Percentiles rank a stretch among this genome's conserved stretches.
Evolutionary conservation across 1,140 invertebrate genomes (phyloP).

Genomic region (Drosophila orosa): DNA sequence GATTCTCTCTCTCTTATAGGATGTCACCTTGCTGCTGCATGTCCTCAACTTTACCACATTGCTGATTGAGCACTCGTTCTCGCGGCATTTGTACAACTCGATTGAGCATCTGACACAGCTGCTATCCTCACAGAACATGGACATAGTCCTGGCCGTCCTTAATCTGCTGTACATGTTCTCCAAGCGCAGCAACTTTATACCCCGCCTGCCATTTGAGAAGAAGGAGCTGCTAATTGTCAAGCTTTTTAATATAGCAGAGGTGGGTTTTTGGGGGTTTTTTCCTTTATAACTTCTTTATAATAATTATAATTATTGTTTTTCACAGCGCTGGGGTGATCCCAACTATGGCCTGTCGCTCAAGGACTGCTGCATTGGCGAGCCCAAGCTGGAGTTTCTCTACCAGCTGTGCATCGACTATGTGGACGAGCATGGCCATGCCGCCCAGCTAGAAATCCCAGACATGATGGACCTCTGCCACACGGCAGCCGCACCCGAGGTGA

Average conservation of each 20-base stretch:
- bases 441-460: conserved; percentile 77
- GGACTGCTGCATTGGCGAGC: conserved; percentile 79
- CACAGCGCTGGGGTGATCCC: conserved; percentile 78
- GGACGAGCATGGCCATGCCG: conserved; percentile 77
- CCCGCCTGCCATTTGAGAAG: conserved; percentile 90
- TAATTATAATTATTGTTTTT: not conserved
- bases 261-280: conserved; percentile 70
- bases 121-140: conserved; percentile 93
- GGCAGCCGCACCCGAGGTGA: conserved; percentile 69
- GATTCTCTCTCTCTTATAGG: conserved; percentile 84
- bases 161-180: conserved; percentile 96
- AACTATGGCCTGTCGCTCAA: conserved; percentile 77
- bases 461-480: conserved; percentile 79
- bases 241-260: conserved; percentile 93
- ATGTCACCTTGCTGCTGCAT: conserved; percentile 91
- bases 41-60: conserved; percentile 94
- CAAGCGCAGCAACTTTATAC: conserved; percentile 96
- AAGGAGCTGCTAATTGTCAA: conserved; percentile 90
- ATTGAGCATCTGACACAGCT: conserved; percentile 95
- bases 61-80: conserved; percentile 96
- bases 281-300: conserved; percentile 13
- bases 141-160: conserved; percentile 93
- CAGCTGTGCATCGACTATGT: conserved; percentile 80
- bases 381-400: conserved; percentile 78
- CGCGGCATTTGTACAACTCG: conserved; percentile 95